These are phyloP conservation scores for Thyatira batis DNA, from an alignment of 2,888 invertebrate species.

Conservation along the genomic window DNA sequence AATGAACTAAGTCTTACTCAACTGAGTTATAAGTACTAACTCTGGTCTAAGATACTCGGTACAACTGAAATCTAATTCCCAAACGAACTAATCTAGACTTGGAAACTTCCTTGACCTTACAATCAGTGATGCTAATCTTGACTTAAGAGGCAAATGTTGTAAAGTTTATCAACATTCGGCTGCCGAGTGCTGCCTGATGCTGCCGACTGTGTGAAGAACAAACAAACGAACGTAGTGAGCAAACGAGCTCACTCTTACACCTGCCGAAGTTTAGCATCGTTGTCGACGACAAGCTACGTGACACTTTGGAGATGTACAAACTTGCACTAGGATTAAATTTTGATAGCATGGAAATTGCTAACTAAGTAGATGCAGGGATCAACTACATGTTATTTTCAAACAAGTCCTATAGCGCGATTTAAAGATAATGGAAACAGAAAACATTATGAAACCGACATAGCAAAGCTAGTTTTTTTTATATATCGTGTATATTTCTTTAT, in stretches of 20 bases:
- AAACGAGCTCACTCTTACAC: constrained; percentile 54
- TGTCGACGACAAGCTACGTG: background rate
- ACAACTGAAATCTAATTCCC: constrained; percentile 12
- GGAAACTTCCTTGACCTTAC: constrained; percentile 48
- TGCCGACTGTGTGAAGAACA: constrained; percentile 46
- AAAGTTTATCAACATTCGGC: constrained; percentile 62
- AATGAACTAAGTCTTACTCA: constrained; percentile 6
- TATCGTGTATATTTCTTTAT: background rate
- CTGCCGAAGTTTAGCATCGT: constrained; percentile 44
- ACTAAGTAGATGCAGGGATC: background rate
- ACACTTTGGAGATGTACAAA: background rate
- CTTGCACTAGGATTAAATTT: background rate
- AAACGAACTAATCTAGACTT: constrained; percentile 32
- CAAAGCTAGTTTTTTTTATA: too few species aligned
- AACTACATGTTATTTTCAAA: background rate
- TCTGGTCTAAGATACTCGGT: background rate
- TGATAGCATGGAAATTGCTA: background rate
- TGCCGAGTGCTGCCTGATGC: constrained; percentile 41
- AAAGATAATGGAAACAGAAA: too few species aligned
- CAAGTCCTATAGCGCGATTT: too few species aligned
- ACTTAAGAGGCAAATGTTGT: constrained; percentile 39
- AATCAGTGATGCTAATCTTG: constrained; percentile 61
- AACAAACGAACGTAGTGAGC: constrained; percentile 55
- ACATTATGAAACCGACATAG: too few species aligned
- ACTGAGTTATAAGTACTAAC: background rate